Evolutionary conservation across 2,888 invertebrate genomes (phyloP).

Genomic region (Dicyrtoma fusca): DNA sequence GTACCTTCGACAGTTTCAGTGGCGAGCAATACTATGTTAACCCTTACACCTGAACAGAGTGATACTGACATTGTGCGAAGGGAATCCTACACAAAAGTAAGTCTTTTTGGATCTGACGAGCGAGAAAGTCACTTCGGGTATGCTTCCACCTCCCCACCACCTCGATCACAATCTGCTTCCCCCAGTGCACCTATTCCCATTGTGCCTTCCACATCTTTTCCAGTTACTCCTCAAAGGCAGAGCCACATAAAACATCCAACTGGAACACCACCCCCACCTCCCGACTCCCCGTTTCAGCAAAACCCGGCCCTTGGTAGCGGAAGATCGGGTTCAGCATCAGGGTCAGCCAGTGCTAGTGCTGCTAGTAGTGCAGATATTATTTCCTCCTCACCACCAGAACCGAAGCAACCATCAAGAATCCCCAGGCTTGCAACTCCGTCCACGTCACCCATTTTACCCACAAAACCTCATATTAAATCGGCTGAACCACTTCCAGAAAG

Average conservation of each 20-base stretch:
- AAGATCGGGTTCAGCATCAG: background rate
- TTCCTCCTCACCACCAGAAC: constrained; percentile 20
- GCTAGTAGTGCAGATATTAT: background rate
- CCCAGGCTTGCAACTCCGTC: constrained; percentile 45
- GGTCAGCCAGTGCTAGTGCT: background rate
- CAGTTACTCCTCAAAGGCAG: constrained; percentile 2
- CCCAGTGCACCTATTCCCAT: constrained; percentile 10
- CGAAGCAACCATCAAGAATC: constrained; percentile 45
- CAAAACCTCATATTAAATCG: constrained; percentile 13
- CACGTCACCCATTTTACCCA: constrained; percentile 40
- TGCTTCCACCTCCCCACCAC: too few species aligned
- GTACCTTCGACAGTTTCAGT: background rate
- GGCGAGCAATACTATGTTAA: constrained; percentile 17
- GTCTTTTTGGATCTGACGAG: background rate
- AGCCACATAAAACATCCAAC: background rate
- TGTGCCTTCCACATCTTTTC: constrained; percentile 15
- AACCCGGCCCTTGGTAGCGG: too few species aligned
- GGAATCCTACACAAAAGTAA: background rate
- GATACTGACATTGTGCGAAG: background rate
- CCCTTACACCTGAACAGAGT: background rate
- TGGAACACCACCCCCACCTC: background rate
- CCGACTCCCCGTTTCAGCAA: too few species aligned
- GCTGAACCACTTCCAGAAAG: constrained; percentile 14
- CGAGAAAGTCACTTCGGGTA: background rate
- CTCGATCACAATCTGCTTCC: too few species aligned